Base-by-base conservation (phyloP, 2,113 vertebrate species). In the Larimichthys polyactis region DNA sequence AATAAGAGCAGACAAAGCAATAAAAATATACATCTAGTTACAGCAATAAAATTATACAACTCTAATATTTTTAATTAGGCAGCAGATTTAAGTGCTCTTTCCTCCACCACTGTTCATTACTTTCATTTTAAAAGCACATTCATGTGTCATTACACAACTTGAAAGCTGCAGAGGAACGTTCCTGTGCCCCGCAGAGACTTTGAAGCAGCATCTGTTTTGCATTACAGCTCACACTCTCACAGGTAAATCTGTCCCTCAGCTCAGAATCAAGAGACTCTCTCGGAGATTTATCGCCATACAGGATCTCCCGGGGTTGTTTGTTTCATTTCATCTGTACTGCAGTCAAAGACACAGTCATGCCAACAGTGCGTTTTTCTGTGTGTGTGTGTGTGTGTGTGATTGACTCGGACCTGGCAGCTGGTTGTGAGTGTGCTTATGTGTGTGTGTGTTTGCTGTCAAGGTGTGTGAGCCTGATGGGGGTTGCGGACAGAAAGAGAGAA, bases 321-420 rank as follows among this genome's bases (percentile, higher is more conserved):
- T 86, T 91, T 91, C 86, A 89, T 91, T 91, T 87, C 59, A 83
- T 83, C 83, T 85, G 74, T 51, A 58, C 85, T 16, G 83, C 83
- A 84, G 78, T 82, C 82, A 81, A 86, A 90, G 71, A 82, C 78
- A 82, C 78, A 69, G 75, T 70, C 74, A 52, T 79, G 88, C 84
- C 92, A 83, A 74, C 68, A 22, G 44, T n/a, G 46, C 11, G 36
- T 70, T 69, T 46, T 51, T 12, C 2, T 27, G 24, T 27, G 3
- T 27, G 27, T 29, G 29, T 29, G 29, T 71, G 57, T 58, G 17
- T 63, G 51, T 51, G 49, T 17, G 36, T 62, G 84, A 66, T 51
- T 71, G 59, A 58, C 43, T 52, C 43, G 9, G 32, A 46, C 59
- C 59, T 78, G 84, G 58, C 71, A 75, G 60, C 51, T 70, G 79